Percentiles rank a stretch among this genome's conserved stretches.
phyloP scores from a whole-genome alignment of 2,113 vertebrate species.

The Xyliphius kryptos region DNA sequence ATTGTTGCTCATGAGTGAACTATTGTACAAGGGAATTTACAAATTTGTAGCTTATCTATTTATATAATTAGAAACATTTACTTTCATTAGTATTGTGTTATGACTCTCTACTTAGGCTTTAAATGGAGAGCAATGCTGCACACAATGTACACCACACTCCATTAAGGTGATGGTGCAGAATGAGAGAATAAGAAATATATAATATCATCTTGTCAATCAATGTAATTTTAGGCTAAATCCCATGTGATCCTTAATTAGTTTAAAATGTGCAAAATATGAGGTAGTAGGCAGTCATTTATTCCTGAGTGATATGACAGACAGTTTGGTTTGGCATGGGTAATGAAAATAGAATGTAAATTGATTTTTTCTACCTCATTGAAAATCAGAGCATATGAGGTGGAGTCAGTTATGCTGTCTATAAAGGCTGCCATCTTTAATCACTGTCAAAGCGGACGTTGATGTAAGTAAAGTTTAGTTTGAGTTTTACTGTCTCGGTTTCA shows the following conservation, averaged over 20 bases:
- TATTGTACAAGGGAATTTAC: too few species aligned
- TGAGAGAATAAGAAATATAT: too few species aligned
- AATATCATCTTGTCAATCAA: too few species aligned
- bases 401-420: slow-evolving; percentile 17
- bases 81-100: too few species aligned
- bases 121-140: too few species aligned
- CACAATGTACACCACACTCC: too few species aligned
- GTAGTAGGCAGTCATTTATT: slow-evolving; percentile 30
- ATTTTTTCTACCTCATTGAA: slow-evolving; percentile 31
- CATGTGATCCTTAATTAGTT: slow-evolving; percentile 14
- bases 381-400: slow-evolving; percentile 13
- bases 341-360: slow-evolving; percentile 38
- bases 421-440: slow-evolving; percentile 34
- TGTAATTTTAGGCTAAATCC: slow-evolving; percentile 9
- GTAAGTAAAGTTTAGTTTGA: background rate
- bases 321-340: slow-evolving; percentile 26
- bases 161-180: too few species aligned
- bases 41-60: too few species aligned
- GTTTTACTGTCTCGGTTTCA: too few species aligned
- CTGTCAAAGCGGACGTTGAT: slow-evolving; percentile 23
- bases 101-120: too few species aligned
- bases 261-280: slow-evolving; percentile 2
- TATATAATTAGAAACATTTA: too few species aligned
- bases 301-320: slow-evolving; percentile 23
- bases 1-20: too few species aligned